phyloP scores from a whole-genome alignment of 2,888 invertebrate species.

The Parnassius glacialis region DNA sequence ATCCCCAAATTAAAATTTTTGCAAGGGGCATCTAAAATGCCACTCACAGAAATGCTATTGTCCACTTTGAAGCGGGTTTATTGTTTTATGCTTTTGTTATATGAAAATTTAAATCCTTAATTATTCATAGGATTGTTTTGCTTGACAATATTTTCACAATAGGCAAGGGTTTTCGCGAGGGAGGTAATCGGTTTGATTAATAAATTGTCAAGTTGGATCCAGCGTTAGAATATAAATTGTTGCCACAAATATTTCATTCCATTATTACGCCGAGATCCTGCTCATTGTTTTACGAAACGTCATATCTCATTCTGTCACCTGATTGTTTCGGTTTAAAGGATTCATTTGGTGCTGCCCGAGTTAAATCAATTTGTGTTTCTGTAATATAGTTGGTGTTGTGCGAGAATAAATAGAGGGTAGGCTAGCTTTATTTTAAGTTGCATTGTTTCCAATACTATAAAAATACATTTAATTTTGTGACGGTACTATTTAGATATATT shows the following conservation, averaged over 20 bases:
- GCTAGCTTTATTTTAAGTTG: neutral
- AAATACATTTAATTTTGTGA: no score
- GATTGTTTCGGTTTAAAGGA: slow-evolving; percentile 60
- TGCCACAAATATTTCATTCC: slow-evolving; percentile 78
- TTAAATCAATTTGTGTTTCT: slow-evolving; percentile 50
- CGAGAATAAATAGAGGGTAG: neutral
- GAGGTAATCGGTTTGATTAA: slow-evolving; percentile 81
- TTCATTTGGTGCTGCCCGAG: slow-evolving; percentile 29
- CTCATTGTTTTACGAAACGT: slow-evolving; percentile 79
- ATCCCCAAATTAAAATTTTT: slow-evolving; percentile 59
- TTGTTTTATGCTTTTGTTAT: slow-evolving; percentile 79
- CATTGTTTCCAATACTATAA: no score
- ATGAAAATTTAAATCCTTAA: slow-evolving; percentile 80
- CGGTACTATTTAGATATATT: no score
- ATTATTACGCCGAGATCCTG: slow-evolving; percentile 69
- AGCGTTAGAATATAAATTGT: slow-evolving; percentile 78
- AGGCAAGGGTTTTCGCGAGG: slow-evolving; percentile 68
- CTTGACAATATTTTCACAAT: slow-evolving; percentile 79
- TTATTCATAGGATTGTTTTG: slow-evolving; percentile 80
- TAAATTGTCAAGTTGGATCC: slow-evolving; percentile 81
- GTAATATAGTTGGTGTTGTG: slow-evolving; percentile 36
- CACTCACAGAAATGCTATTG: slow-evolving; percentile 73
- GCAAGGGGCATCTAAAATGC: slow-evolving; percentile 61
- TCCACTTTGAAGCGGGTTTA: slow-evolving; percentile 74
- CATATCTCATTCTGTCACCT: slow-evolving; percentile 78